Evolutionary conservation across 2,888 invertebrate genomes (phyloP).

Genomic region (Caenorhabditis afra): DNA sequence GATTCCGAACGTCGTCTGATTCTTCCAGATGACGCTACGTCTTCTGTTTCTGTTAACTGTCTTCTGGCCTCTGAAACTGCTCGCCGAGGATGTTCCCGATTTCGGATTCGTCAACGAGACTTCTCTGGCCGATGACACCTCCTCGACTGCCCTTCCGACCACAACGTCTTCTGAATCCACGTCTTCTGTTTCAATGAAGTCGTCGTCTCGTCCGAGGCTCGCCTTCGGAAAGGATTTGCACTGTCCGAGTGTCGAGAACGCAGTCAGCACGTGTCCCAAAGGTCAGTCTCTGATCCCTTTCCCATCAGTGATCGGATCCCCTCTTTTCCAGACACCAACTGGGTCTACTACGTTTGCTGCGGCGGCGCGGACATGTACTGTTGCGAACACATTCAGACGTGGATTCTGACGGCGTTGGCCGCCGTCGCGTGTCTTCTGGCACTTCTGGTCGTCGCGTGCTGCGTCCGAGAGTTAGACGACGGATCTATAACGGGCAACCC

Average conservation of each 20-base stretch:
- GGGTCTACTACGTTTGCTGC: slow-evolving; percentile 62
- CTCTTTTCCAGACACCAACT: slow-evolving; percentile 56
- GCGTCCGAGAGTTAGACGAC: no score
- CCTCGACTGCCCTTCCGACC: slow-evolving; percentile 15
- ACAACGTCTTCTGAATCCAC: no score
- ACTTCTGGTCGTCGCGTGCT: slow-evolving; percentile 27
- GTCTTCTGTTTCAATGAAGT: slow-evolving; percentile 1
- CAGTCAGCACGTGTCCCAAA: slow-evolving; percentile 58
- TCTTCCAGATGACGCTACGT: slow-evolving; percentile 29
- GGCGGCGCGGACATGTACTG: slow-evolving; percentile 64
- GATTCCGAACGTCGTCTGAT: not conserved
- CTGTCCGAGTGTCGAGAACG: slow-evolving; percentile 57
- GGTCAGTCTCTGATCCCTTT: no score
- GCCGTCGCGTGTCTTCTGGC: slow-evolving; percentile 26
- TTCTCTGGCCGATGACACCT: not conserved
- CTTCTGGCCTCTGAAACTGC: slow-evolving; percentile 26
- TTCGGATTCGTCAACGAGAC: slow-evolving; percentile 24
- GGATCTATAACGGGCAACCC: no score
- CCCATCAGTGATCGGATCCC: no score
- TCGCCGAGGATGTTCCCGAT: slow-evolving; percentile 25
- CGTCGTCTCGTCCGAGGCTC: slow-evolving; percentile 6
- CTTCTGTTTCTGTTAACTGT: slow-evolving; percentile 24
- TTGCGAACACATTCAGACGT: slow-evolving; percentile 60
- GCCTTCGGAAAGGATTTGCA: slow-evolving; percentile 44
- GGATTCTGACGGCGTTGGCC: slow-evolving; percentile 33